Evolutionary conservation across 1,140 invertebrate species (phyloP).

Genomic region (Tetramorium parvispinum): DNA sequence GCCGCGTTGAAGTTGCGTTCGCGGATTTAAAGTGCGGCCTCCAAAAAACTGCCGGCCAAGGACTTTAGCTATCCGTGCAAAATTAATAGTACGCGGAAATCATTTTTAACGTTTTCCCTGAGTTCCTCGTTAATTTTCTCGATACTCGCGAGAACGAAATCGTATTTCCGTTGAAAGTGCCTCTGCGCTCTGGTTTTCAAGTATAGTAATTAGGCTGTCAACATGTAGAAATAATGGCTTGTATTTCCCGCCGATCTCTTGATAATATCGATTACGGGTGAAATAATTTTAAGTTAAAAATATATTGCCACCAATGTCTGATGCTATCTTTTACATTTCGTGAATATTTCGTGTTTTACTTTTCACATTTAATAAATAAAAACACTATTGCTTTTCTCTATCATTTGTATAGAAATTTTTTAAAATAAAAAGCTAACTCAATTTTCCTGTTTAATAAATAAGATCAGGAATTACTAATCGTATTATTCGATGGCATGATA

Average conservation of each 20-base stretch:
- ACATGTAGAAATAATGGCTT: neutral
- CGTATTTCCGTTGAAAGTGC: neutral
- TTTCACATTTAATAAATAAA: neutral
- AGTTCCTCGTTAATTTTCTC: neutral
- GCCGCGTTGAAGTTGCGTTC: conserved; percentile 35
- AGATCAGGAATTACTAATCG: neutral
- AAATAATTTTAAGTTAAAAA: conserved; percentile 16
- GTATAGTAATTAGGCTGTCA: neutral
- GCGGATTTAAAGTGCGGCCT: neutral
- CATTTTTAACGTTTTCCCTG: conserved; percentile 2
- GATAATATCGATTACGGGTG: neutral
- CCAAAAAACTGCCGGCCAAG: neutral
- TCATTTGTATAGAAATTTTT: neutral
- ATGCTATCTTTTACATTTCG: neutral
- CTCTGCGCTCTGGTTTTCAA: neutral
- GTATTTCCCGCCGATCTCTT: neutral
- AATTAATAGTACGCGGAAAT: conserved; percentile 24
- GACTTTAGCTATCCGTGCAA: neutral
- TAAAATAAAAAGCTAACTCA: neutral
- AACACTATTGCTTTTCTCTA: neutral
- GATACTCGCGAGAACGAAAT: neutral
- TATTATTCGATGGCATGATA: neutral
- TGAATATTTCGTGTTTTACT: neutral
- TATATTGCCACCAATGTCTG: neutral
- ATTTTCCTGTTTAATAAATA: neutral